Conservation (phyloP, 2,797 vertebrate species). For the Gymnoscopelus microlampas region DNA sequence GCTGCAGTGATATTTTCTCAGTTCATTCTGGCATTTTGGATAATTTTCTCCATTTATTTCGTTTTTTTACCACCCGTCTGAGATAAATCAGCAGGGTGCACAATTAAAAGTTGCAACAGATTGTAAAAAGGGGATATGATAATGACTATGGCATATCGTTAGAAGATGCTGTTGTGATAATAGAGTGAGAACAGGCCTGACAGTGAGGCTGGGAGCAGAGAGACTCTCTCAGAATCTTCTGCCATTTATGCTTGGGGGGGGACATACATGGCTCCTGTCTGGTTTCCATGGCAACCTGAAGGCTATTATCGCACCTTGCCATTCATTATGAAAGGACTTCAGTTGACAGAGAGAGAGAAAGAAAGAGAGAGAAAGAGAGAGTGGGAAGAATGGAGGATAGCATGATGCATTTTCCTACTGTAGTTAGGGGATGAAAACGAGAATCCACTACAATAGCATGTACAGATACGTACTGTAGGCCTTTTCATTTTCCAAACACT, state of each 20-base stretch:
- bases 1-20: not conserved
- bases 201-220: slow-evolving; percentile 36
- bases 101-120: slow-evolving; percentile 8
- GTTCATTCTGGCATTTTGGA: too few relatives aligned
- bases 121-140: slow-evolving; percentile 12
- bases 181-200: slow-evolving; percentile 26
- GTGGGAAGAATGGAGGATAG: slow-evolving; percentile 23
- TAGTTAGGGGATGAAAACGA: slow-evolving; percentile 64
- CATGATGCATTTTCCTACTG: slow-evolving; percentile 80
- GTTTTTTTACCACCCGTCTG: too few relatives aligned
- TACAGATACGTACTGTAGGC: too few relatives aligned
- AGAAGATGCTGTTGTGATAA: slow-evolving; percentile 29
- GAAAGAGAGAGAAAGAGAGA: slow-evolving; percentile 39
- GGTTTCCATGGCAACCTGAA: slow-evolving; percentile 94
- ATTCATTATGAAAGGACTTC: slow-evolving; percentile 98
- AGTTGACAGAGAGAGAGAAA: slow-evolving; percentile 86
- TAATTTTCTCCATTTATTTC: too few relatives aligned
- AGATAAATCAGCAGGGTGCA: slow-evolving; percentile 13
- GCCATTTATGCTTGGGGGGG: slow-evolving; percentile 85
- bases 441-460: not conserved
- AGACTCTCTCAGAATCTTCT: slow-evolving; percentile 78
- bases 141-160: too few relatives aligned
- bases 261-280: slow-evolving; percentile 91
- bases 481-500: too few relatives aligned
- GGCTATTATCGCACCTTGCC: slow-evolving; percentile 98